Conservation (phyloP, 2,888 invertebrate species). For the Nomada ferruginata region DNA sequence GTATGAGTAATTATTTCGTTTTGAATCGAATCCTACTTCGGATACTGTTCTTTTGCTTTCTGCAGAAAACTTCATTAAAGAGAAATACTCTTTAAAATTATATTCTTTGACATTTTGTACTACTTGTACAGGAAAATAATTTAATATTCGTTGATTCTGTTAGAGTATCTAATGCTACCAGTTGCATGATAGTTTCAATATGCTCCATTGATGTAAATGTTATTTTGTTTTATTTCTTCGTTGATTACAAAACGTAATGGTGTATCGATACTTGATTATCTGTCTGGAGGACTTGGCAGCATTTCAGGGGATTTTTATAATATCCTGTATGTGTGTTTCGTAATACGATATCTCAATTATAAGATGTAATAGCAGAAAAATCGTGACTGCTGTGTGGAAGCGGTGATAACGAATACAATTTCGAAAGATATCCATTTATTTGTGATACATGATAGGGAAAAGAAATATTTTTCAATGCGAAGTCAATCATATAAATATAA, state of each 20-base stretch:
- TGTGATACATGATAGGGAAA: constrained; percentile 58
- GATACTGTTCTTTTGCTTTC: constrained; percentile 28
- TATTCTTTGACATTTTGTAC: constrained; percentile 16
- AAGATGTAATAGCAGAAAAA: constrained; percentile 43
- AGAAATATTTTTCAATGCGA: constrained; percentile 66
- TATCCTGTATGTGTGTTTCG: constrained; percentile 58
- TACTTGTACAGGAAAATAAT: constrained; percentile 39
- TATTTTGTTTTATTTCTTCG: constrained; percentile 46
- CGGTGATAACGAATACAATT: constrained; percentile 40
- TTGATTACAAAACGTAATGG: constrained; percentile 45
- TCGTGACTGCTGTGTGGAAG: constrained; percentile 38
- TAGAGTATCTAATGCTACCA: constrained; percentile 50
- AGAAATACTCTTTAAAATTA: constrained; percentile 19
- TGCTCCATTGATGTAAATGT: constrained; percentile 34
- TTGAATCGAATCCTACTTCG: constrained; percentile 8
- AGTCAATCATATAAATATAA: constrained; percentile 62
- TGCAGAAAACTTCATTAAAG: constrained; percentile 33
- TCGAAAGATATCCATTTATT: constrained; percentile 61
- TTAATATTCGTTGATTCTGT: constrained; percentile 48
- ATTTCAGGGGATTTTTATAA: constrained; percentile 49
- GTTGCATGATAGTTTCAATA: constrained; percentile 53
- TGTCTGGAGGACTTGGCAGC: constrained; percentile 60
- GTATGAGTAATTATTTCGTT: constrained; percentile 25
- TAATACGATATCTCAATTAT: constrained; percentile 59
- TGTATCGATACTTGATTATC: constrained; percentile 50